Evolutionary conservation across 37 sponge, comb jelly and placozoan species (phyloP).

Genomic region (Crambe crambe): DNA sequence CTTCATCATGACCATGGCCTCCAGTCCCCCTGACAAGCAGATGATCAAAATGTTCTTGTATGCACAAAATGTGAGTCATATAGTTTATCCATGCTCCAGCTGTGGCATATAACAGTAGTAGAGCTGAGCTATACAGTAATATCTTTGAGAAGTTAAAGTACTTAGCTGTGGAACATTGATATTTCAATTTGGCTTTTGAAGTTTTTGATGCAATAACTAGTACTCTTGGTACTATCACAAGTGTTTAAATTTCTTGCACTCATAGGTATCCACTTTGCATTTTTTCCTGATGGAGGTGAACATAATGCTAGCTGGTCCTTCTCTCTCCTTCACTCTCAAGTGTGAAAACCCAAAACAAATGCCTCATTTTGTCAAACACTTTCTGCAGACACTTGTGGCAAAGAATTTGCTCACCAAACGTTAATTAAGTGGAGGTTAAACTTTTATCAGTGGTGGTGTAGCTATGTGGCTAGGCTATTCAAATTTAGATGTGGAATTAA

Average conservation of each 20-base stretch:
- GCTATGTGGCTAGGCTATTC: too few relatives aligned
- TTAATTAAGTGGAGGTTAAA: too few relatives aligned
- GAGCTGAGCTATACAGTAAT: neutral
- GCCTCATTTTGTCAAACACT: slow-evolving; percentile 60
- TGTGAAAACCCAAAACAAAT: slow-evolving; percentile 54
- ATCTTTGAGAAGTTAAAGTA: neutral
- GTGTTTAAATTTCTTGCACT: neutral
- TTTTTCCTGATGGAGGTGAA: slow-evolving; percentile 72
- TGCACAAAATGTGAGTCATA: slow-evolving; percentile 78
- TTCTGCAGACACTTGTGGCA: slow-evolving; percentile 60
- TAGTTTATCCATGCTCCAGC: too few relatives aligned
- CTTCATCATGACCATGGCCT: slow-evolving; percentile 84
- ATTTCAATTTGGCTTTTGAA: neutral
- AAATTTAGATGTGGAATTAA: too few relatives aligned
- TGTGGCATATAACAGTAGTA: neutral
- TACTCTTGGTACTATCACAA: neutral
- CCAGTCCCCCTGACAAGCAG: slow-evolving; percentile 75
- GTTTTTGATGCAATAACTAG: too few relatives aligned
- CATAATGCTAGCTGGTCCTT: slow-evolving; percentile 18
- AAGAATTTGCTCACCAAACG: neutral
- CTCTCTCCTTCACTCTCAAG: slow-evolving; percentile 62
- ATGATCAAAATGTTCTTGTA: slow-evolving; percentile 85
- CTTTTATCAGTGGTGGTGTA: too few relatives aligned
- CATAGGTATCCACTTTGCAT: slow-evolving; percentile 70
- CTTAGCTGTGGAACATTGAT: neutral